Evolutionary conservation across 2,888 invertebrate species (phyloP), one percentile per base, ranked within the genome.

Genomic region (Drosophila peninsularis): DNA sequence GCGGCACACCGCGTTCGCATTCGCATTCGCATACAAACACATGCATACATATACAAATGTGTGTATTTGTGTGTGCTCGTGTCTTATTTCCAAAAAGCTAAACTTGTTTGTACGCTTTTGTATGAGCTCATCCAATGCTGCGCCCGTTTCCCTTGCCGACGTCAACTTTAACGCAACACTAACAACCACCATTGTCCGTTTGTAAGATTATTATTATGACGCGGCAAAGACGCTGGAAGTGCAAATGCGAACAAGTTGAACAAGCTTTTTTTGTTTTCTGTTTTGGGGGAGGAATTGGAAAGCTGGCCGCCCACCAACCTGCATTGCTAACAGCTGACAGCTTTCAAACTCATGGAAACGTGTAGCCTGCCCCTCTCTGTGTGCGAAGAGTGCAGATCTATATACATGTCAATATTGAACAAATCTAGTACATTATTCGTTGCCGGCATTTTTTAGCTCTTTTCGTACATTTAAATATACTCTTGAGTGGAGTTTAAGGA

Each of bases 41-140:
- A 37, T 21, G 14, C 41, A 45, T 7, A 39, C n/a, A 21, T 19
- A 44, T 24, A 19, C n/a, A 17, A 13, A 50, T 42, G 6, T 54
- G 19, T 34, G 24, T 34, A 17, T n/a, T 27, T 27, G 47, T 27
- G 58, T 27, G 47, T 27, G 58, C 49, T 62, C 58, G 71, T 78
- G 62, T 85, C 85, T 77, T 71, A 71, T 71, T 78, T 79, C 71
- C 71, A 80, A 85, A 83, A 85, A 78, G 88, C 83, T 82, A 82
- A 83, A 83, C 83, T 83, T 83, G 83, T 83, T 83, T 88, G 74
- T 71, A 49, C 69, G 82, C 69, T 78, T 82, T 88, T 62, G 80
- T 71, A 83, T 83, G 83, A 83, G 83, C 88, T 83, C 83, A 83
- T 82, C 88, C 71, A 88, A 74, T 74, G 53, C 63, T 77, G 60